phyloP scores from a whole-genome alignment of 2,113 vertebrate genomes.

The Tyrannus savana region DNA sequence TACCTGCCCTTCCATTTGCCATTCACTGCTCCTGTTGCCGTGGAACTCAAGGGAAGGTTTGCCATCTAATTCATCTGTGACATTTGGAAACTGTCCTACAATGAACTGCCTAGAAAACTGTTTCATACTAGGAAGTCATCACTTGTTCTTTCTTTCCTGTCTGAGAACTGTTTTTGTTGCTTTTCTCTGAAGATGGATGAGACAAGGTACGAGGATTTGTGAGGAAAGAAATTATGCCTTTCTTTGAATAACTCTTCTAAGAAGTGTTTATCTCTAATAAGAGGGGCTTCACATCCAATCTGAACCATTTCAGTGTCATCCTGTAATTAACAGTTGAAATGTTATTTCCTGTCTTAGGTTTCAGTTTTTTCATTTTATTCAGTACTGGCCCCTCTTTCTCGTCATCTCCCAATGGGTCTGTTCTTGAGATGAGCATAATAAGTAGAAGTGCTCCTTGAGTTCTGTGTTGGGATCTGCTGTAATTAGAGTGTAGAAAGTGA shows the following conservation, averaged over 20 bases:
- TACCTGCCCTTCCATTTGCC: background rate
- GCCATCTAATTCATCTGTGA: background rate
- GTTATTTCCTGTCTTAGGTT: background rate
- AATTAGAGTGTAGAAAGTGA: background rate
- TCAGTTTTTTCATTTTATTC: background rate
- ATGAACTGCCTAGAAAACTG: background rate
- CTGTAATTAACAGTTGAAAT: background rate
- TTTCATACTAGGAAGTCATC: background rate
- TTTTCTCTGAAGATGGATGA: background rate
- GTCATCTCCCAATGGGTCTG: background rate
- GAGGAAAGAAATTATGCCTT: slow-evolving; percentile 1
- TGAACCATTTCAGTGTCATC: background rate
- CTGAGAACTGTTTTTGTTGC: background rate
- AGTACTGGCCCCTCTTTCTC: background rate
- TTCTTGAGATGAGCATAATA: background rate
- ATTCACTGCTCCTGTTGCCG: background rate
- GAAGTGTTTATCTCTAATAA: background rate
- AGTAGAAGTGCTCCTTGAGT: background rate
- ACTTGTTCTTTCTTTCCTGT: background rate
- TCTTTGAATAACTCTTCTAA: background rate
- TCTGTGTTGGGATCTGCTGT: background rate
- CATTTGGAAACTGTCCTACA: background rate
- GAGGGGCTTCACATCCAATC: background rate
- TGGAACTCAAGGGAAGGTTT: background rate
- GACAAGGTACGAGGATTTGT: background rate